Evolutionary conservation across 2,888 invertebrate species (phyloP).

Genomic region (Drosophila neonasuta): DNA sequence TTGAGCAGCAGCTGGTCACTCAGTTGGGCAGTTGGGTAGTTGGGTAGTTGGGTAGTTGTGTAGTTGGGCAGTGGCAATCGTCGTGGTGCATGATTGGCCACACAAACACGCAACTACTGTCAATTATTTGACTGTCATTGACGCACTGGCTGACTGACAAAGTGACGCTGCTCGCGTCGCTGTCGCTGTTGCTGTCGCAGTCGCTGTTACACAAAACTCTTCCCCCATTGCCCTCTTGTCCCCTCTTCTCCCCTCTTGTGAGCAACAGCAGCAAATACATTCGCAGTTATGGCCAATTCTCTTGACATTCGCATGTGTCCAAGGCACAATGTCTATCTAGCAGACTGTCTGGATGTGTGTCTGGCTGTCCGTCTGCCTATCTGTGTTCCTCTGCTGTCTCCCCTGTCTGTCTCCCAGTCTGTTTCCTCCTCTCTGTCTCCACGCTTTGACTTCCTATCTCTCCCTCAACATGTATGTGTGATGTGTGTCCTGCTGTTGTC

Average conservation of each 20-base stretch:
- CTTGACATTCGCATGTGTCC: conserved; percentile 68
- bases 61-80: conserved; percentile 25
- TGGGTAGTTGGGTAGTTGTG: conserved; percentile 34
- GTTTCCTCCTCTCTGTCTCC: conserved; percentile 13
- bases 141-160: conserved; percentile 71
- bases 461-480: conserved; percentile 13
- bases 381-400: neutral
- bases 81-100: conserved; percentile 72
- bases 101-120: conserved; percentile 80
- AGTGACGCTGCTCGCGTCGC: conserved; percentile 42
- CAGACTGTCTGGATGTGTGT: conserved; percentile 31
- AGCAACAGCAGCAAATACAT: conserved; percentile 12
- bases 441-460: conserved; percentile 10
- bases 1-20: conserved; percentile 52
- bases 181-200: neutral
- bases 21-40: conserved; percentile 32
- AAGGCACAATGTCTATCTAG: conserved; percentile 49
- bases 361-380: conserved; percentile 20
- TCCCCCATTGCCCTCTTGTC: neutral
- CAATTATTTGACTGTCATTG: conserved; percentile 79
- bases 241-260: neutral
- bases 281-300: conserved; percentile 70
- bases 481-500: conserved; percentile 43
- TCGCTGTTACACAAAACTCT: neutral
- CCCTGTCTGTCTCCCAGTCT: conserved; percentile 15